phyloP scores from a whole-genome alignment of 1,140 invertebrate species.

The Ips typographus region DNA sequence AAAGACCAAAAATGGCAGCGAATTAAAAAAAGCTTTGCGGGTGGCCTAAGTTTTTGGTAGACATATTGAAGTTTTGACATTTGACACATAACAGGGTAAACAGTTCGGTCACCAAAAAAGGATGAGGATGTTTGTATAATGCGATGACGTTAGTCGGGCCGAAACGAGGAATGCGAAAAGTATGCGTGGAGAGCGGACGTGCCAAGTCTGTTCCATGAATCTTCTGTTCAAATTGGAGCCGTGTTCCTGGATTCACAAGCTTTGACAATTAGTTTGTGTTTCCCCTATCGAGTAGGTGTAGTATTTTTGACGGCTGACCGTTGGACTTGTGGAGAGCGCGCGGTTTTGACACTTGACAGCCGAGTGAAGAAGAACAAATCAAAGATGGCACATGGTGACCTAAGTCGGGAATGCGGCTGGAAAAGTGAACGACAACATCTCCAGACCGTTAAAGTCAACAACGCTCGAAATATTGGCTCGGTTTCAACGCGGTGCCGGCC shows the following conservation, averaged over 20 bases:
- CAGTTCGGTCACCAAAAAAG: conserved; percentile 24
- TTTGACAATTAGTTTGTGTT: too few relatives aligned
- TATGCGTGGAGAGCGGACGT: conserved; percentile 28
- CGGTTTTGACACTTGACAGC: too few relatives aligned
- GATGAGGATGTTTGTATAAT: conserved; percentile 19
- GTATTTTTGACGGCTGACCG: too few relatives aligned
- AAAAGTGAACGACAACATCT: conserved; percentile 13
- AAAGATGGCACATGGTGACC: too few relatives aligned
- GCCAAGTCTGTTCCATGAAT: conserved; percentile 32
- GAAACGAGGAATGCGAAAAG: conserved; percentile 33
- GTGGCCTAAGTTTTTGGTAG: too few relatives aligned
- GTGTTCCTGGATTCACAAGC: too few relatives aligned
- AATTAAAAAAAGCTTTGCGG: too few relatives aligned
- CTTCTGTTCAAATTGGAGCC: neutral
- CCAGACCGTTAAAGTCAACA: conserved; percentile 19
- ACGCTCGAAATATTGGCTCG: conserved; percentile 17
- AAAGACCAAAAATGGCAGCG: too few relatives aligned
- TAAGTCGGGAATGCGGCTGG: neutral
- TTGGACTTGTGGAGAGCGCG: too few relatives aligned
- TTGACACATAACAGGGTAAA: neutral
- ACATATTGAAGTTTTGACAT: neutral
- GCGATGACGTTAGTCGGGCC: conserved; percentile 26
- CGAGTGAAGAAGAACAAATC: too few relatives aligned
- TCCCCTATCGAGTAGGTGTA: too few relatives aligned
- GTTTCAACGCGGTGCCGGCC: conserved; percentile 11